Conservation (phyloP, 2,888 invertebrate genomes). For the Xanthia togata region DNA sequence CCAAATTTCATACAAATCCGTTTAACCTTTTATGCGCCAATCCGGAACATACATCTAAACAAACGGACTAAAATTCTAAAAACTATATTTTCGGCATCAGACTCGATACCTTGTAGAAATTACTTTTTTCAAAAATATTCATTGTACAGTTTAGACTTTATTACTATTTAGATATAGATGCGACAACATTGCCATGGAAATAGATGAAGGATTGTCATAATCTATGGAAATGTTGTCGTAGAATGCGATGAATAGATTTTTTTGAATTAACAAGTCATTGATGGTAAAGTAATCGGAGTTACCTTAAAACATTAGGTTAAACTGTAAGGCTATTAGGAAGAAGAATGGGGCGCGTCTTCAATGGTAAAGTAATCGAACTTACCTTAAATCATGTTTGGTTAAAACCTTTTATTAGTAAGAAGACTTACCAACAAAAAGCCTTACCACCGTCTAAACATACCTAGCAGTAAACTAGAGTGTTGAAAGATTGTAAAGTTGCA, state of each 20-base stretch:
- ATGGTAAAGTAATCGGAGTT: not conserved
- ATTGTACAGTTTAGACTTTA: not conserved
- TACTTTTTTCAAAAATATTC: not conserved
- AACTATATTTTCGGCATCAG: not conserved
- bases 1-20: not conserved
- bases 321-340: too few species aligned
- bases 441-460: not conserved
- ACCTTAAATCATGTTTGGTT: not conserved
- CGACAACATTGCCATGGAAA: not conserved
- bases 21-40: not conserved
- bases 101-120: not conserved
- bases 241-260: not conserved
- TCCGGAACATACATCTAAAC: not conserved
- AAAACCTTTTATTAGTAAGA: not conserved
- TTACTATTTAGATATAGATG: not conserved
- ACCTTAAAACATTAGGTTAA: not conserved
- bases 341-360: too few species aligned
- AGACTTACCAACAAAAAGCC: not conserved
- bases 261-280: not conserved
- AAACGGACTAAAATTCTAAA: not conserved
- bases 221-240: not conserved
- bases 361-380: not conserved
- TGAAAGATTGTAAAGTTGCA: constrained; percentile 52
- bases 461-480: constrained; percentile 32
- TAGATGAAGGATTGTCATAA: not conserved